phyloP scores from a whole-genome alignment of 2,113 vertebrate species.

The Scalopus aquaticus region DNA sequence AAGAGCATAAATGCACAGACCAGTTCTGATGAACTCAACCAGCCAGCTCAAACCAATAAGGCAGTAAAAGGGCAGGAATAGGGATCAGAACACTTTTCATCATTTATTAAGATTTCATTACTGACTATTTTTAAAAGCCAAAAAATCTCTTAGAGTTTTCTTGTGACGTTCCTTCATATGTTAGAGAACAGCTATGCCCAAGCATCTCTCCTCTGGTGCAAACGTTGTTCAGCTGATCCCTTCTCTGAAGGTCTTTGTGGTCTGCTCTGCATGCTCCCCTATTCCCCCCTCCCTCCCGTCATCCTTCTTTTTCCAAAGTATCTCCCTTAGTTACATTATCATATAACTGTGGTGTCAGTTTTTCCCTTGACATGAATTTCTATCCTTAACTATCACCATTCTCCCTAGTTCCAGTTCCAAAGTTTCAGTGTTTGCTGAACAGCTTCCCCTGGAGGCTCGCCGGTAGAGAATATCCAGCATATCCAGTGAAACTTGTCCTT shows the following conservation, averaged over 20 bases:
- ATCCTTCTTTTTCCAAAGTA: background rate
- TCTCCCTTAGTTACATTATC: background rate
- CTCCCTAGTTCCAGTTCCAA: background rate
- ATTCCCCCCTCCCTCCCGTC: background rate
- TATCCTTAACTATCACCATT: background rate
- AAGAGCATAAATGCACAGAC: background rate
- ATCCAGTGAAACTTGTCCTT: background rate
- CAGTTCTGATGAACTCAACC: background rate
- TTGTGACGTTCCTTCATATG: background rate
- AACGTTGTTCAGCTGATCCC: background rate
- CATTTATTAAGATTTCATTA: conserved; percentile 2
- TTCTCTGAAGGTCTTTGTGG: background rate
- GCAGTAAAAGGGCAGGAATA: too few relatives aligned
- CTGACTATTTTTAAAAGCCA: background rate
- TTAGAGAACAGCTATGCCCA: background rate
- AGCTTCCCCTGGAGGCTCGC: background rate
- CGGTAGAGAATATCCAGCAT: background rate
- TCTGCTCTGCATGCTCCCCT: background rate
- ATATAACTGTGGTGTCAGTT: background rate
- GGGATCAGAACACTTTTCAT: background rate
- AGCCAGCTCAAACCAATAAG: too few relatives aligned
- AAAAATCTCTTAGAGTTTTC: background rate
- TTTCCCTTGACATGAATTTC: background rate
- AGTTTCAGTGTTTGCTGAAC: background rate
- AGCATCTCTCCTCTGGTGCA: background rate